phyloP scores from a whole-genome alignment of 2,113 vertebrate genomes.

The Pomatorhinus ruficollis region DNA sequence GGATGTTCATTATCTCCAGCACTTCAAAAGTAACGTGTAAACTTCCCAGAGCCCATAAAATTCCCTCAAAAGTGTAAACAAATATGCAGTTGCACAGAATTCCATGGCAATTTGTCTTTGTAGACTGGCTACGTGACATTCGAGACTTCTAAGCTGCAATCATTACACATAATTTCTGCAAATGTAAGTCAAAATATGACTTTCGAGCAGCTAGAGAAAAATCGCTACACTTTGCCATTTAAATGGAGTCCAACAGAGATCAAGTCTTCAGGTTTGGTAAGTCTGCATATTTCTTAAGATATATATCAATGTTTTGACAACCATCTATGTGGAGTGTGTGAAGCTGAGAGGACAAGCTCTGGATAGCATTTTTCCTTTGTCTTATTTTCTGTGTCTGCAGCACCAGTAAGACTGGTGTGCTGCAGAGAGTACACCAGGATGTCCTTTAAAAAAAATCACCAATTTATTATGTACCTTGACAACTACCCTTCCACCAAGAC shows the following conservation, averaged over 20 bases:
- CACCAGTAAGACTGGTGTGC: neutral
- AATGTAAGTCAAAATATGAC: accelerated
- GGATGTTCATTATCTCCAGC: neutral
- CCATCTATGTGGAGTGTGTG: neutral
- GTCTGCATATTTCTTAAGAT: neutral
- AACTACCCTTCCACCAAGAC: neutral
- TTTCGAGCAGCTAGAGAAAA: accelerated
- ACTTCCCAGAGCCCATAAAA: neutral
- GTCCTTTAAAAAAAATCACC: neutral
- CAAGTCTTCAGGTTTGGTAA: slow-evolving; percentile 4
- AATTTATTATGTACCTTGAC: neutral
- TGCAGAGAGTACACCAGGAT: neutral
- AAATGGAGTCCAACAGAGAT: accelerated
- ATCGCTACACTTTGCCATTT: slow-evolving; percentile 72
- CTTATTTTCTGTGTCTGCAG: neutral
- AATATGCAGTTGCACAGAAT: neutral
- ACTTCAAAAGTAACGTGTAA: neutral
- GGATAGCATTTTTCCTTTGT: neutral
- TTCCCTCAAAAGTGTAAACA: neutral
- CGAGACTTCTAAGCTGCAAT: neutral
- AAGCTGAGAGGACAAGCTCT: neutral
- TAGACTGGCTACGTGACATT: slow-evolving; percentile 72
- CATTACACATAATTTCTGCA: neutral
- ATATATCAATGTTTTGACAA: neutral
- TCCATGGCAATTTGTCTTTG: neutral